phyloP scores from a whole-genome alignment of 2,113 vertebrate species.

The Catharus minimus region DNA sequence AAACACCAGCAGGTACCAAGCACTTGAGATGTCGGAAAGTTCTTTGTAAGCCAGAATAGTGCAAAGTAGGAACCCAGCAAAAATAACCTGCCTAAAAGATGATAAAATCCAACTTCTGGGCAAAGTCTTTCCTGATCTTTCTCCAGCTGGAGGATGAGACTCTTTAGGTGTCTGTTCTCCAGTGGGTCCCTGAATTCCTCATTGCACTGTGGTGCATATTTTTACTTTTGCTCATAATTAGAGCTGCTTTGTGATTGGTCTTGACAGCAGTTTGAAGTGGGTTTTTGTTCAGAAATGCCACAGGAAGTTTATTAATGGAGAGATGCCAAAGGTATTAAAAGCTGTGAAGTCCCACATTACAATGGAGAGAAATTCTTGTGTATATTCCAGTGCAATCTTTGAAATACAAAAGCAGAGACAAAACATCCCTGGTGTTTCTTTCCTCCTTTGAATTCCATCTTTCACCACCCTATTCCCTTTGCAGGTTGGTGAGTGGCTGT shows the following conservation, averaged over 20 bases:
- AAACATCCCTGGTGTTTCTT: neutral
- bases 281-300: neutral
- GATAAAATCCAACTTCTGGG: neutral
- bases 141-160: neutral
- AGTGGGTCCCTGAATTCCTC: neutral
- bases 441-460: conserved; percentile 19
- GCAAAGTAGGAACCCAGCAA: neutral
- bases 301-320: neutral
- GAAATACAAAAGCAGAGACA: conserved; percentile 6
- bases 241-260: neutral
- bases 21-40: neutral
- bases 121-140: neutral
- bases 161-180: neutral
- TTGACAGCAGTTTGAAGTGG: neutral
- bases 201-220: neutral
- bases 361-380: neutral
- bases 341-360: accelerated
- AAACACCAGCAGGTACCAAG: neutral
- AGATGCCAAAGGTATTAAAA: neutral
- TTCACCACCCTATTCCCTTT: neutral
- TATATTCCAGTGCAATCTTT: neutral
- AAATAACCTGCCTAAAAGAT: neutral
- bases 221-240: neutral
- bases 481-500: neutral
- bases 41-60: neutral